Evolutionary conservation across 2,113 vertebrate species (phyloP), one percentile per base, ranked within the genome.

Genomic region (Sylvilagus bachmani): DNA sequence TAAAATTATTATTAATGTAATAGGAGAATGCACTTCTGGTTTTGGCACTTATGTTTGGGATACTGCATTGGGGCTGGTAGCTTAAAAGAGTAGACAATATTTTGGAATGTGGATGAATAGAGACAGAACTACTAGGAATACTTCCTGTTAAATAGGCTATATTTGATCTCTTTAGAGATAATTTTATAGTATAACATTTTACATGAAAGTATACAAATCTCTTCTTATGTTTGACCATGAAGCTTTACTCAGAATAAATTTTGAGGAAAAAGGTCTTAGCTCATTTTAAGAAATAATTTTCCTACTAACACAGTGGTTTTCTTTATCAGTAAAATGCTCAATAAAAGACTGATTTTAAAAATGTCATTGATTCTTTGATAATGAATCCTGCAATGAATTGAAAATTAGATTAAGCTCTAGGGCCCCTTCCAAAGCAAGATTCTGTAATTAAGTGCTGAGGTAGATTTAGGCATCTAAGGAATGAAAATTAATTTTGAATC

Each of bases 1-100:
- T 98, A 98, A 98, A 98, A 98, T 95, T 98, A 97, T 98, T 97
- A 98, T 98, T 99, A 98, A 98, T 98, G 98, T 98, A 98, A 98
- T 96, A 98, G 96, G 98, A 98, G 98, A 98, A 98, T 94, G 96
- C 97, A 98, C 96, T 93, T 66, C 95, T 97, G 98, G 97, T 98
- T 98, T 96, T 58, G 93, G 86, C 97, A 97, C 93, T 94, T 94
- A 95, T 70, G 51, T 67, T 85, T 93, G 78, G 91, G 10, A 88
- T 96, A 90, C 83, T 4, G 10, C 29, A 55, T 89, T 2, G 13
- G 87, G 77, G 64, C 3, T n/a, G 55, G 55, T 95, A 94, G 77
- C 78, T 93, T 95, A 36, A 90, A 27, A 36, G 94, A 94, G 33
- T 91, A 66, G 83, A 51, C 67, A 70, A 80, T 86, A 95, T 84